Evolutionary conservation across 2,113 vertebrate genomes (phyloP).

Genomic region (Collichthys lucidus): DNA sequence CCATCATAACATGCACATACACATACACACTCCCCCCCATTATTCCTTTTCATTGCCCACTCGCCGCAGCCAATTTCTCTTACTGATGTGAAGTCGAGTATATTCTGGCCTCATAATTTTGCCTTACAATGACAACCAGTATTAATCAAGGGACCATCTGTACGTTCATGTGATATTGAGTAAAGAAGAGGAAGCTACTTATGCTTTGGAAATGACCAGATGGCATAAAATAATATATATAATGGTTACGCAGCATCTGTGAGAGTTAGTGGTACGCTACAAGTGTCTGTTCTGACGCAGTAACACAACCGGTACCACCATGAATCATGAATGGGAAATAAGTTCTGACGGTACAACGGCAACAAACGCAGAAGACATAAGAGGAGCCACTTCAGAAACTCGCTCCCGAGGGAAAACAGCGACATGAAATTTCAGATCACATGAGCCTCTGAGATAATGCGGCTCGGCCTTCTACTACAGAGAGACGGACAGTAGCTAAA

Average conservation of each 20-base stretch:
- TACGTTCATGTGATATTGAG: not conserved
- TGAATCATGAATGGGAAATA: not conserved
- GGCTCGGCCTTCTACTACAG: not conserved
- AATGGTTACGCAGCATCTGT: not conserved
- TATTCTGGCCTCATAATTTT: not conserved
- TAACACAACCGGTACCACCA: not conserved
- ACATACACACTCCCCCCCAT: slow-evolving; percentile 10
- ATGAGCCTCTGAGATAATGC: not conserved
- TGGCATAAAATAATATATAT: not conserved
- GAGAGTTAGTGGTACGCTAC: too few species aligned
- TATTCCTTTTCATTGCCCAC: slow-evolving; percentile 45
- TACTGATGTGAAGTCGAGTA: not conserved
- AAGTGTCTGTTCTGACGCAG: not conserved
- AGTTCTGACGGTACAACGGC: too few species aligned
- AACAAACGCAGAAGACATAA: too few species aligned
- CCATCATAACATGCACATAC: slow-evolving; percentile 33
- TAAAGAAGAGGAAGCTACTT: not conserved
- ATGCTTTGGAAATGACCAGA: not conserved
- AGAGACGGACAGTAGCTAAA: not conserved
- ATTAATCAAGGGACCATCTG: not conserved
- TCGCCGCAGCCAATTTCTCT: slow-evolving; percentile 15
- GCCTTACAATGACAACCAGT: not conserved
- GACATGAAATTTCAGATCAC: too few species aligned
- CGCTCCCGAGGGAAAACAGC: too few species aligned
- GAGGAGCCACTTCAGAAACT: too few species aligned